phyloP scores from a whole-genome alignment of 2,888 invertebrate species.

The Eupelmus urozonus region DNA sequence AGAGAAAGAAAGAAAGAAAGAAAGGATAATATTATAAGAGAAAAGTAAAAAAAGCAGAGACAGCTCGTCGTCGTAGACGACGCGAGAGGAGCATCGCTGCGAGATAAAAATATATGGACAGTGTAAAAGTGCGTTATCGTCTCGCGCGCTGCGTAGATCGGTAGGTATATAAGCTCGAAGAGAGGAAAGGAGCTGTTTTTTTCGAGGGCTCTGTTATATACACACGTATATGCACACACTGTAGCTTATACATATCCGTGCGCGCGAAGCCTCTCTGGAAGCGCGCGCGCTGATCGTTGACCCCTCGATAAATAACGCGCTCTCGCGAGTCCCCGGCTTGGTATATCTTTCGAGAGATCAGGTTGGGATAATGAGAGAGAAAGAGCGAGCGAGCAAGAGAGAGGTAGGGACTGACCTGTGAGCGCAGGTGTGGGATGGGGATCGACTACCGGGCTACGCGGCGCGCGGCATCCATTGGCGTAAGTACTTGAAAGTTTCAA shows the following conservation, averaged over 20 bases:
- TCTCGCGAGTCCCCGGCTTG: constrained; percentile 67
- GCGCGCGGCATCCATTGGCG: constrained; percentile 71
- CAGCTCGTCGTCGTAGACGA: constrained; percentile 40
- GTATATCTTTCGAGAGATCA: constrained; percentile 76
- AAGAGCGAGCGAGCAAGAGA: too few relatives aligned
- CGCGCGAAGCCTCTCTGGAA: constrained; percentile 60
- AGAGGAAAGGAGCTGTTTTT: constrained; percentile 34
- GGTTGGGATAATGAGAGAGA: constrained; percentile 74
- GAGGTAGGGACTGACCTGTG: constrained; percentile 73
- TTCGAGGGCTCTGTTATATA: constrained; percentile 26
- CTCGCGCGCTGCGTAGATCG: constrained; percentile 36
- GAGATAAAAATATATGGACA: constrained; percentile 42
- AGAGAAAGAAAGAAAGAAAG: constrained; percentile 6
- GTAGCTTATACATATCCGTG: neutral
- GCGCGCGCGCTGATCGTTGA: constrained; percentile 68
- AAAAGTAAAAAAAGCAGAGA: constrained; percentile 8
- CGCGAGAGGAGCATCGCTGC: constrained; percentile 43
- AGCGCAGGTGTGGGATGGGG: constrained; percentile 75
- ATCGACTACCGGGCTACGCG: constrained; percentile 76
- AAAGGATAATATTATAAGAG: neutral
- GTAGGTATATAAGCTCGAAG: constrained; percentile 35
- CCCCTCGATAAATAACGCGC: constrained; percentile 73
- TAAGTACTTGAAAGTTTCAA: constrained; percentile 63
- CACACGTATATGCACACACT: too few relatives aligned
- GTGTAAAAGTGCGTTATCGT: constrained; percentile 52